These are phyloP conservation scores for Spongilla lacustris DNA, from an alignment of 37 sponge, comb jelly and placozoan species.

Conservation along the genomic window DNA sequence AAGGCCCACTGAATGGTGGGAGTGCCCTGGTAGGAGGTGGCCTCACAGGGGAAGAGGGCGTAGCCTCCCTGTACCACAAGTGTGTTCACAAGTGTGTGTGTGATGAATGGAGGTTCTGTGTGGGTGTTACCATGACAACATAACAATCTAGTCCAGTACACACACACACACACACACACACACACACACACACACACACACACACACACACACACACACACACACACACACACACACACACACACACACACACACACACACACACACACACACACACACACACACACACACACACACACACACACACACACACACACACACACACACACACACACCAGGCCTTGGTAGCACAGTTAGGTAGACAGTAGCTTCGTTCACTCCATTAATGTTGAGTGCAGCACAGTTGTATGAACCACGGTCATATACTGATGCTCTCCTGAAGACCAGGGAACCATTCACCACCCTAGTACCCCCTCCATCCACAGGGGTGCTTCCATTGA, in stretches of 20 bases:
- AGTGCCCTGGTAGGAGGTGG: neutral
- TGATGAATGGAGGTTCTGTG: neutral
- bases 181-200: neutral
- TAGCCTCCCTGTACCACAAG: neutral
- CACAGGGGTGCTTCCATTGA: neutral
- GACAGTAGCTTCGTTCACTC: neutral
- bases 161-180: no score
- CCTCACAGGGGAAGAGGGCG: neutral
- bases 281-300: constrained; percentile 4
- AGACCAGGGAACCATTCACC: neutral
- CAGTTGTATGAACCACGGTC: neutral
- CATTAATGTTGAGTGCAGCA: neutral
- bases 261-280: constrained; percentile 1
- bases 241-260: neutral
- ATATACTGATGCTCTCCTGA: neutral
- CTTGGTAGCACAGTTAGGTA: neutral
- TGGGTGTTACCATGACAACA: neutral
- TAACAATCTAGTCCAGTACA: neutral
- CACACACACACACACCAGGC: neutral
- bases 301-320: constrained; percentile 6
- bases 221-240: neutral
- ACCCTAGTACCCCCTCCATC: neutral
- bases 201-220: constrained; percentile 2
- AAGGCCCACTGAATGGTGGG: neutral
- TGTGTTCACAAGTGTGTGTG: neutral